These are phyloP conservation scores for Tiliacea citrago DNA, from an alignment of 2,888 invertebrate species.

Conservation along the genomic window DNA sequence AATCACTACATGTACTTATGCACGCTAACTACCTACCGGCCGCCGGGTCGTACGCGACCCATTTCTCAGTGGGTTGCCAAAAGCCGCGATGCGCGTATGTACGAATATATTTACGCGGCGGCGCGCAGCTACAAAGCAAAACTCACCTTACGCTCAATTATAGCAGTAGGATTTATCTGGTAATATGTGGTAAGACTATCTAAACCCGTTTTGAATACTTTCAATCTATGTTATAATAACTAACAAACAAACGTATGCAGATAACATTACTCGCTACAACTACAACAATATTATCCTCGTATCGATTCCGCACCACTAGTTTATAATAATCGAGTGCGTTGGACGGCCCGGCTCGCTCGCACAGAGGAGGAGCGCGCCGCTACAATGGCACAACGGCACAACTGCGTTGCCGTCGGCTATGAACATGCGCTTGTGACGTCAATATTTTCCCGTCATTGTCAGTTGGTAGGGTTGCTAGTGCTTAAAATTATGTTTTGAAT, in stretches of 20 bases:
- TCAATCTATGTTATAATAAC: neutral
- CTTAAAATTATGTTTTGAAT: conserved; percentile 8
- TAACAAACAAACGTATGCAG: neutral
- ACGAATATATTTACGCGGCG: too few species aligned
- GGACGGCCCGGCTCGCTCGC: conserved; percentile 39
- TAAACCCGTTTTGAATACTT: neutral
- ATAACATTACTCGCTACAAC: conserved; percentile 13
- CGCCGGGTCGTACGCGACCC: too few species aligned
- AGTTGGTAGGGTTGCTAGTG: conserved; percentile 72
- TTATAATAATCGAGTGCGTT: conserved; percentile 50
- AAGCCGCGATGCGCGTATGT: too few species aligned
- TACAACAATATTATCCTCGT: conserved; percentile 5
- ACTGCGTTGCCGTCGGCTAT: conserved; percentile 51
- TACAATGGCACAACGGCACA: conserved; percentile 60
- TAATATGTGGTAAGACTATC: neutral
- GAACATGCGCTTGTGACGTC: conserved; percentile 72
- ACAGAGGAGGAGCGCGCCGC: conserved; percentile 42
- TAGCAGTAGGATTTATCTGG: too few species aligned
- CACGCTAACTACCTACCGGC: too few species aligned
- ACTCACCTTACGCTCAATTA: too few species aligned
- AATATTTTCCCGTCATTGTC: conserved; percentile 80
- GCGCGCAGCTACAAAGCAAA: too few species aligned
- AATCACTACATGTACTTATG: too few species aligned
- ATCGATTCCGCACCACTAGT: conserved; percentile 49
- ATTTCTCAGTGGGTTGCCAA: too few species aligned